Conservation (phyloP, 2,113 vertebrate genomes). For the Hippotragus niger region DNA sequence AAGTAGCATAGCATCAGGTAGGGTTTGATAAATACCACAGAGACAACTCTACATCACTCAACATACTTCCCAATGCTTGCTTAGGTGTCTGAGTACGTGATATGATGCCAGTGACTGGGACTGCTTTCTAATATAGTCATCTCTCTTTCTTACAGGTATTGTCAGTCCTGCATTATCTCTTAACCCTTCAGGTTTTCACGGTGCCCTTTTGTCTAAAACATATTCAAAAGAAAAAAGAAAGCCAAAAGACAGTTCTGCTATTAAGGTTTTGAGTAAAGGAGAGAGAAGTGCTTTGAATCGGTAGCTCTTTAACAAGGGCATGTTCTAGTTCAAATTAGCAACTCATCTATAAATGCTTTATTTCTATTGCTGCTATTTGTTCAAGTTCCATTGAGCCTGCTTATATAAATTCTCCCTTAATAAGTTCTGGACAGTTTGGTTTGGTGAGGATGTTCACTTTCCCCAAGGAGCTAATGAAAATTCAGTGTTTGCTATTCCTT, state of each 20-base stretch:
- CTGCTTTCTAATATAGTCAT: not conserved
- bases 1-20: not conserved
- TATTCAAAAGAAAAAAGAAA: not conserved
- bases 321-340: slow-evolving; percentile 42
- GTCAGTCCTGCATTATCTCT: not conserved
- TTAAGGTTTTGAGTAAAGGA: not conserved
- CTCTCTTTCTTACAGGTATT: not conserved
- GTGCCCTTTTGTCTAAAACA: not conserved
- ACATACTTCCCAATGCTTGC: not conserved
- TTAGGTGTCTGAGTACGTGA: not conserved
- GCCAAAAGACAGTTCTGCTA: not conserved
- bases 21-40: not conserved
- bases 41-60: not conserved
- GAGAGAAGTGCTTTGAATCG: not conserved
- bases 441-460: slow-evolving; percentile 27
- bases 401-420: slow-evolving; percentile 61
- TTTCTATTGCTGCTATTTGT: slow-evolving; percentile 34
- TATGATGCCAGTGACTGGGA: not conserved
- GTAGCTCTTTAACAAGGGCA: not conserved
- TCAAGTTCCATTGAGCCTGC: slow-evolving; percentile 22
- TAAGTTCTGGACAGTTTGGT: slow-evolving; percentile 42
- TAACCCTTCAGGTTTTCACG: not conserved
- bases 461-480: slow-evolving; percentile 73
- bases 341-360: slow-evolving; percentile 35
- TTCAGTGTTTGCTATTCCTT: slow-evolving; percentile 68